Evolutionary conservation across 2,888 invertebrate genomes (phyloP), one percentile per base, ranked within the genome.

Genomic region (Sesamia inferens): DNA sequence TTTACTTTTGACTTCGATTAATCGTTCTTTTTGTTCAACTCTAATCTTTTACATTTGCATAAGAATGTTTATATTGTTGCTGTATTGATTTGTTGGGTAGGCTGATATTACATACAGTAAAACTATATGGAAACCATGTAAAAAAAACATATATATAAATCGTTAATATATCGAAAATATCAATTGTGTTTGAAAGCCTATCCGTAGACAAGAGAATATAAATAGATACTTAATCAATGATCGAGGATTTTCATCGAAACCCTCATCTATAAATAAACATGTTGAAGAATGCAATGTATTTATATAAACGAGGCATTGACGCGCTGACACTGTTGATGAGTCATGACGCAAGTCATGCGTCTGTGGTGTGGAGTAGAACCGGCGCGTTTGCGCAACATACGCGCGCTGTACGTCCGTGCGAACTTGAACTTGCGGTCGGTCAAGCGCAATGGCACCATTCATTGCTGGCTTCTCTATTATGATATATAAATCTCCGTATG

Each of bases 1-100:
- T 93, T 94, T 93, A 92, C 90, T 93, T 93, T 92, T 93, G 92
- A 93, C 91, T 93, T 92, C 92, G 92, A 94, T 94, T 93, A 93
- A 94, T 93, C 90, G 91, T 90, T 91, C 89, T 92, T 95, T 94
- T 94, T 94, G 92, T 93, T 93, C 89, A 82, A 84, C 88, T 91
- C 89, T 93, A 92, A 92, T 93, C 91, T 91, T 85, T 87, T 86
- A 88, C 89, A 94, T 94, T 94, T 94, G 93, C 94, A 94, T 94
- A 94, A 92, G 91, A 94, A 94, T 94, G 92, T 92, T 86, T 88
- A 84, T 87, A 86, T 80, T 88, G 83, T 86, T 88, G 80, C 47
- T 68, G 58, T 67, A 72, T 74, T 84, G 86, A 87, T 86, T 82
- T 79, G 79, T 81, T 77, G 73, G 82, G 74, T 59, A 51, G 51